These are phyloP conservation scores for Acanthoscelides obtectus DNA, from an alignment of 2,888 invertebrate species.

Conservation along the genomic window DNA sequence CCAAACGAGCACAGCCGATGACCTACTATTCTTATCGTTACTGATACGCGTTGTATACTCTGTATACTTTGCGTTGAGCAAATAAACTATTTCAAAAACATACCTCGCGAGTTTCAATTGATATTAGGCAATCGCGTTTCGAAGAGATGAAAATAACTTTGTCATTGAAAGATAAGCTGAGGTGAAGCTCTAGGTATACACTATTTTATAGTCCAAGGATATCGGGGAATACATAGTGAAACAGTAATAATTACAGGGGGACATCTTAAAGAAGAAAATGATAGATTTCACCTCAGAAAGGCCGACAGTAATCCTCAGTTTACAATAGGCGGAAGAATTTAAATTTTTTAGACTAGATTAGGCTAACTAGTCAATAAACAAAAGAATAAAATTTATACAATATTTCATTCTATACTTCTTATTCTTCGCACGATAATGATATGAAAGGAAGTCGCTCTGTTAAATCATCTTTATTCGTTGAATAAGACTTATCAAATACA, in stretches of 20 bases:
- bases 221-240: background rate
- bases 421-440: too few species aligned
- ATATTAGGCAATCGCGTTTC: constrained; percentile 1
- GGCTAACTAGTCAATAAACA: too few species aligned
- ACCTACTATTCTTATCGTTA: constrained; percentile 17
- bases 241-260: background rate
- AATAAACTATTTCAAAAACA: constrained; percentile 13
- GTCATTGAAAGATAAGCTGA: constrained; percentile 1
- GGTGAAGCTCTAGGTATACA: background rate
- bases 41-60: background rate
- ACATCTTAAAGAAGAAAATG: background rate
- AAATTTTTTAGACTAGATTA: too few species aligned
- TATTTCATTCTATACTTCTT: too few species aligned
- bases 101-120: background rate
- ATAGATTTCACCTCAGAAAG: too few species aligned
- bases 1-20: constrained; percentile 12
- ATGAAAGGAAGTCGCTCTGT: too few species aligned
- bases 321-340: too few species aligned
- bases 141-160: constrained; percentile 2
- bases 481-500: too few species aligned
- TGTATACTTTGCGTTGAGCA: background rate
- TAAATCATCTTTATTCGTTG: too few species aligned
- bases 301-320: too few species aligned
- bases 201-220: background rate
- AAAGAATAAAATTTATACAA: too few species aligned